Percentiles rank a stretch among this genome's conserved stretches.
These are phyloP conservation scores for Autographa gamma DNA, from an alignment of 2,888 invertebrate genomes.

Conservation along the genomic window DNA sequence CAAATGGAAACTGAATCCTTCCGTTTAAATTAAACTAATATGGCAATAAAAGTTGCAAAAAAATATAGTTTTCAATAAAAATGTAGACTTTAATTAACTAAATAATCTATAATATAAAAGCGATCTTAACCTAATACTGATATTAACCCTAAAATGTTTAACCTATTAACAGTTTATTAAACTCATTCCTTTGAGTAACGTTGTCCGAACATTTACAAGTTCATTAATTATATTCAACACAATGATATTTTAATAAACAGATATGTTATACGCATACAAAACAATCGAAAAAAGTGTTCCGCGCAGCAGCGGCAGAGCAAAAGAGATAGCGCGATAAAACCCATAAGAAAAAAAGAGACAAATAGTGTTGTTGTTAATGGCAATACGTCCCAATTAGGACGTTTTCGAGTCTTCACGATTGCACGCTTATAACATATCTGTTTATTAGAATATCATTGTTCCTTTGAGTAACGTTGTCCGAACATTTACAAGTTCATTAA, in stretches of 20 bases:
- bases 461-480: slow-evolving; percentile 44
- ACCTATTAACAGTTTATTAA: slow-evolving; percentile 55
- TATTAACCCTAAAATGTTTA: slow-evolving; percentile 53
- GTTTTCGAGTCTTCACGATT: too few species aligned
- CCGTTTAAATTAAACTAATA: slow-evolving; percentile 10
- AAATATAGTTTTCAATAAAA: slow-evolving; percentile 32
- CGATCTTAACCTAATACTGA: slow-evolving; percentile 57
- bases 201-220: slow-evolving; percentile 46
- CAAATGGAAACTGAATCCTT: neutral
- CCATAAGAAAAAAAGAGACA: too few species aligned
- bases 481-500: slow-evolving; percentile 46
- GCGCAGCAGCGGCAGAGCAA: too few species aligned
- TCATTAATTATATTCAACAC: slow-evolving; percentile 39
- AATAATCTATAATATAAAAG: slow-evolving; percentile 52
- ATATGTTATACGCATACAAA: too few species aligned
- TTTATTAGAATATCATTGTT: too few species aligned
- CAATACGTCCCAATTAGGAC: too few species aligned
- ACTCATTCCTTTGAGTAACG: slow-evolving; percentile 50
- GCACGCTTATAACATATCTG: too few species aligned
- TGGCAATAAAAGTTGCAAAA: slow-evolving; percentile 37
- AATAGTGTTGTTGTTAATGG: too few species aligned
- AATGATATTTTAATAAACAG: too few species aligned
- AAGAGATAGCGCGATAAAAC: too few species aligned
- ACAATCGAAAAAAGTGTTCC: too few species aligned
- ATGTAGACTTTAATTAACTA: slow-evolving; percentile 28